These are phyloP conservation scores for Listronotus bonariensis DNA, from an alignment of 1,140 invertebrate genomes.

Conservation along the genomic window DNA sequence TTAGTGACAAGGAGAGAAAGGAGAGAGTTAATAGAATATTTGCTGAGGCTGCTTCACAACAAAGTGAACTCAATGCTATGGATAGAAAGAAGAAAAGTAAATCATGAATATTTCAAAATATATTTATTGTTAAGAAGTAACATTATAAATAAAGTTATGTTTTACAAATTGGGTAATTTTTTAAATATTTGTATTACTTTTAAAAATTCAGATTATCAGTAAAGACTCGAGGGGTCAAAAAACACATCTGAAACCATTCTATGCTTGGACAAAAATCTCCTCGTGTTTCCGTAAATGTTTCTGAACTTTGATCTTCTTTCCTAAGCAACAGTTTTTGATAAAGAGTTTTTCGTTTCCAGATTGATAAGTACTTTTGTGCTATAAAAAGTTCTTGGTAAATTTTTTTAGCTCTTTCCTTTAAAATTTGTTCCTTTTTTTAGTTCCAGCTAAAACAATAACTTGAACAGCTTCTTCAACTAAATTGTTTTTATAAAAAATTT, in stretches of 20 bases:
- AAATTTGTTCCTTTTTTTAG: constrained; percentile 21
- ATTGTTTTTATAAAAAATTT: constrained; percentile 30
- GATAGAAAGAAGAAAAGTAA: constrained; percentile 61
- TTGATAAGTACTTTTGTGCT: constrained; percentile 39
- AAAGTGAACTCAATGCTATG: constrained; percentile 79
- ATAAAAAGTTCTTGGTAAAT: constrained; percentile 30
- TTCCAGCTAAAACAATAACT: constrained; percentile 29
- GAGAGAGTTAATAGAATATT: constrained; percentile 84
- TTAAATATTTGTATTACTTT: too few species aligned
- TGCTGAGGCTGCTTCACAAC: constrained; percentile 77
- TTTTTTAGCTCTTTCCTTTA: constrained; percentile 11
- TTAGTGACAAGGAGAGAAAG: constrained; percentile 74
- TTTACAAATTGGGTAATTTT: neutral
- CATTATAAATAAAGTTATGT: neutral
- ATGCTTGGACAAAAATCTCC: constrained; percentile 1
- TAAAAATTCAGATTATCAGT: constrained; percentile 7
- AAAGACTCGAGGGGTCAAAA: constrained; percentile 18
- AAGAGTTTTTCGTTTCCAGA: constrained; percentile 40
- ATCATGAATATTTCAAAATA: constrained; percentile 12
- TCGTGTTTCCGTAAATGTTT: neutral
- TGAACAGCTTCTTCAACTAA: constrained; percentile 26
- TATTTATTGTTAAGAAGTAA: neutral
- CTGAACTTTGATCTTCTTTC: neutral
- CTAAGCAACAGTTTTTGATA: constrained; percentile 6
- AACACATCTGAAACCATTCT: constrained; percentile 26